Evolutionary conservation across 2,113 vertebrate species (phyloP).

Genomic region (Actenoides hombroni): DNA sequence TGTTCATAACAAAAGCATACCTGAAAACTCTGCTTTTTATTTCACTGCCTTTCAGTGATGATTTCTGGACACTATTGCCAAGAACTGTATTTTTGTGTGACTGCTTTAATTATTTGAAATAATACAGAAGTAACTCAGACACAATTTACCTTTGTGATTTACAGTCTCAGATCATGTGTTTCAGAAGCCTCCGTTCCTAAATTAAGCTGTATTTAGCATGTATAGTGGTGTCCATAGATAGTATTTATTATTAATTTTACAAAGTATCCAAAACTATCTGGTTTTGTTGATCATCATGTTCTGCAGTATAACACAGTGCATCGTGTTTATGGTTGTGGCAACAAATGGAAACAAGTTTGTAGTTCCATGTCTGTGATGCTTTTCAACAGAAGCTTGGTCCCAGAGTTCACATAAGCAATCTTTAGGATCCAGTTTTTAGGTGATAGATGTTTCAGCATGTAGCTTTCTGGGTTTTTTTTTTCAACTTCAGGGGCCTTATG

Average conservation of each 20-base stretch:
- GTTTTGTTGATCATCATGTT: not conserved
- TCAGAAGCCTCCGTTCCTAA: not conserved
- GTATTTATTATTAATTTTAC: not conserved
- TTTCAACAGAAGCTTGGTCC: not conserved
- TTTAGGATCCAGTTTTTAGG: not conserved
- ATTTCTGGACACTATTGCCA: not conserved
- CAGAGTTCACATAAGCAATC: not conserved
- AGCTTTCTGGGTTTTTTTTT: not conserved
- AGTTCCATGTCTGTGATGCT: not conserved
- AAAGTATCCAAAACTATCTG: not conserved
- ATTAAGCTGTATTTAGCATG: not conserved
- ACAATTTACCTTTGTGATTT: not conserved
- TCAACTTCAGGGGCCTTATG: not conserved
- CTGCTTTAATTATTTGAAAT: not conserved
- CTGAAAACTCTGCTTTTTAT: not conserved
- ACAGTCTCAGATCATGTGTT: not conserved
- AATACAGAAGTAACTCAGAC: not conserved
- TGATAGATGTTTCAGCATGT: not conserved
- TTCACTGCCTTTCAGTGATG: not conserved
- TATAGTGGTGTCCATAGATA: not conserved
- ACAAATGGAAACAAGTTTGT: not conserved
- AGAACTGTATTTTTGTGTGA: not conserved
- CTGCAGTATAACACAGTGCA: not conserved
- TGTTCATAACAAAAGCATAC: not conserved
- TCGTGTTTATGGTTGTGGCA: not conserved